Conservation (phyloP, 1,140 invertebrate genomes). For the Sitodiplosis mosellana region DNA sequence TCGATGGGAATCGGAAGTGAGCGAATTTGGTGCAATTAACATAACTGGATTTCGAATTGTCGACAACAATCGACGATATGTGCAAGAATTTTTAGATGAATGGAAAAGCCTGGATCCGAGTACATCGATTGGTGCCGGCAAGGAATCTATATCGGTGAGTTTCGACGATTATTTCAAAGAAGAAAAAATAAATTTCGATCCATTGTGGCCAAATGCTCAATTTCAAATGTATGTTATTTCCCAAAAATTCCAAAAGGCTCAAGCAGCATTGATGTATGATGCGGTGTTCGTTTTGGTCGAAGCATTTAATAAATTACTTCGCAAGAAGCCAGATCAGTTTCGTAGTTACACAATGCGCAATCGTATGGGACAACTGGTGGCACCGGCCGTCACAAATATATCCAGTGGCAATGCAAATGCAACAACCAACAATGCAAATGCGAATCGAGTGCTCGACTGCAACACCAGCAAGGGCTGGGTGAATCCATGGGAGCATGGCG, state of each 20-base stretch:
- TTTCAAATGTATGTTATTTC: too few species aligned
- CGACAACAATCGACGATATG: slow-evolving; percentile 54
- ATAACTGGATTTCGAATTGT: slow-evolving; percentile 89
- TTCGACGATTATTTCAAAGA: background rate
- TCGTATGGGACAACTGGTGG: background rate
- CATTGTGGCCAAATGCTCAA: too few species aligned
- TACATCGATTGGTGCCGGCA: slow-evolving; percentile 38
- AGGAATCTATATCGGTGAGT: slow-evolving; percentile 69
- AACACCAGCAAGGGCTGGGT: slow-evolving; percentile 56
- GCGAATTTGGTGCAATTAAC: slow-evolving; percentile 87
- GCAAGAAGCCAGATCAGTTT: slow-evolving; percentile 61
- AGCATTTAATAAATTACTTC: slow-evolving; percentile 67
- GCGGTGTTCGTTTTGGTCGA: slow-evolving; percentile 77
- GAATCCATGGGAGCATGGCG: slow-evolving; percentile 68
- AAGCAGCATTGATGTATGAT: slow-evolving; percentile 84
- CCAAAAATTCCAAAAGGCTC: slow-evolving; percentile 33
- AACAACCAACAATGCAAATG: slow-evolving; percentile 35
- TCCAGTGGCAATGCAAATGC: too few species aligned
- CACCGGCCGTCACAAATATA: too few species aligned
- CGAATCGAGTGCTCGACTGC: slow-evolving; percentile 56
- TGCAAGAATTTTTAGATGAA: slow-evolving; percentile 62
- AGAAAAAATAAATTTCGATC: too few species aligned
- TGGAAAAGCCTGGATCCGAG: slow-evolving; percentile 54
- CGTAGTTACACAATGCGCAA: slow-evolving; percentile 34
- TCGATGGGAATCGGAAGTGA: slow-evolving; percentile 72